A percentile compares a stretch with the other conserved stretches of the same genome.
phyloP scores from a whole-genome alignment of 2,113 vertebrate species.

The Albula glossodonta region DNA sequence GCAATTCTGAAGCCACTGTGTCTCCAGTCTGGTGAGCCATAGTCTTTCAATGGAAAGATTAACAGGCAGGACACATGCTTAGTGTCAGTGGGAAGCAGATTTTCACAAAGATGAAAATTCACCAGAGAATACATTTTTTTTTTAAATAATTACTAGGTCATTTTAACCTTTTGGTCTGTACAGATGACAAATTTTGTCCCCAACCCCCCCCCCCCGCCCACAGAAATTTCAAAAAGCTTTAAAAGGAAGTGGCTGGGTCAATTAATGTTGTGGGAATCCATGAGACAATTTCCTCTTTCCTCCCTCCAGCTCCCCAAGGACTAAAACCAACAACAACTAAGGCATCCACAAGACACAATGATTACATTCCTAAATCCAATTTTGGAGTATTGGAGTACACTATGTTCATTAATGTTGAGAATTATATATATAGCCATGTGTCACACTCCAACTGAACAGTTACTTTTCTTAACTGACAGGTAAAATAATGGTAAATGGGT shows the following conservation, averaged over 20 bases:
- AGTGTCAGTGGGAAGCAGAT: neutral
- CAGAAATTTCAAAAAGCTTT: neutral
- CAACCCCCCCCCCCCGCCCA: neutral
- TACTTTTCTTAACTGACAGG: neutral
- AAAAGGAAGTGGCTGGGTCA: neutral
- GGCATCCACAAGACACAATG: neutral
- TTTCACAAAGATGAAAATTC: conserved; percentile 16
- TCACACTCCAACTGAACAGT: neutral
- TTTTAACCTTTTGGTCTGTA: neutral
- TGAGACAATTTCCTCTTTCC: neutral
- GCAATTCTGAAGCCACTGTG: neutral
- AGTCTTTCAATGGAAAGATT: conserved; percentile 6
- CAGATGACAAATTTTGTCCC: neutral
- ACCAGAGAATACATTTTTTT: neutral
- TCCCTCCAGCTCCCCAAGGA: neutral
- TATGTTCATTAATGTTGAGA: neutral
- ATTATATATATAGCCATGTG: no score
- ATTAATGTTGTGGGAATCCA: neutral
- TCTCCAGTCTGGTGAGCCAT: neutral
- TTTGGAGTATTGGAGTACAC: neutral
- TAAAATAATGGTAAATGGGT: no score
- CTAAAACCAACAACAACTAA: neutral
- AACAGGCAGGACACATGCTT: neutral
- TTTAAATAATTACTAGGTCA: neutral
- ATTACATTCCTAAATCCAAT: neutral